Evolutionary conservation across 2,888 invertebrate species (phyloP).

Genomic region (Brenthis hecate): DNA sequence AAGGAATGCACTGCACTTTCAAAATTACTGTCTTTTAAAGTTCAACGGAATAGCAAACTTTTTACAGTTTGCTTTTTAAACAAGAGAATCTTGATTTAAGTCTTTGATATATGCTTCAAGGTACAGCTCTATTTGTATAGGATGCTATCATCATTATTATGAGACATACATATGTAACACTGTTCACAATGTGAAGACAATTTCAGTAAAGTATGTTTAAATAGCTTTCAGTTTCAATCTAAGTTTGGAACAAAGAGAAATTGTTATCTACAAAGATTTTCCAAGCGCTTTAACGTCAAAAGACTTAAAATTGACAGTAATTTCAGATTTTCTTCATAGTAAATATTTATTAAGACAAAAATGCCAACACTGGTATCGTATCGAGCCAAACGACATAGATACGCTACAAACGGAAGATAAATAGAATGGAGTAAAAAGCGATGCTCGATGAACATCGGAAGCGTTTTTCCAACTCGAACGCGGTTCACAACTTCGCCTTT

Average conservation of each 20-base stretch:
- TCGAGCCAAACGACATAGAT: constrained; percentile 49
- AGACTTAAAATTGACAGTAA: too few species aligned
- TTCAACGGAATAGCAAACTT: constrained; percentile 17
- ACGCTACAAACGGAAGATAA: constrained; percentile 51
- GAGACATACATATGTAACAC: background rate
- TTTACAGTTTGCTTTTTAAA: constrained; percentile 18
- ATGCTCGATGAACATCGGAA: constrained; percentile 58
- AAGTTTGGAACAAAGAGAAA: background rate
- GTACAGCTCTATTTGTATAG: constrained; percentile 20
- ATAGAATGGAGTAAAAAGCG: constrained; percentile 52
- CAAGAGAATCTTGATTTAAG: constrained; percentile 20
- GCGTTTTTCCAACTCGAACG: constrained; percentile 60
- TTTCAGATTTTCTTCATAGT: too few species aligned
- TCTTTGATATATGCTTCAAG: constrained; percentile 15
- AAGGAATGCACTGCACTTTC: constrained; percentile 15
- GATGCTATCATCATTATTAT: constrained; percentile 12
- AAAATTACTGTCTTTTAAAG: constrained; percentile 17
- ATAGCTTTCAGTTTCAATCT: background rate
- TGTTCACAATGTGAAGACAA: background rate
- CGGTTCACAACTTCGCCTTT: constrained; percentile 61
- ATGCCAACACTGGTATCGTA: constrained; percentile 15
- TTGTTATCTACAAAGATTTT: too few species aligned
- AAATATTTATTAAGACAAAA: constrained; percentile 37
- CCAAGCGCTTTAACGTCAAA: too few species aligned
- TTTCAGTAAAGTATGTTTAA: background rate